These are phyloP conservation scores for Chironomus striatipennis DNA, from an alignment of 1,140 invertebrate genomes.

Conservation along the genomic window DNA sequence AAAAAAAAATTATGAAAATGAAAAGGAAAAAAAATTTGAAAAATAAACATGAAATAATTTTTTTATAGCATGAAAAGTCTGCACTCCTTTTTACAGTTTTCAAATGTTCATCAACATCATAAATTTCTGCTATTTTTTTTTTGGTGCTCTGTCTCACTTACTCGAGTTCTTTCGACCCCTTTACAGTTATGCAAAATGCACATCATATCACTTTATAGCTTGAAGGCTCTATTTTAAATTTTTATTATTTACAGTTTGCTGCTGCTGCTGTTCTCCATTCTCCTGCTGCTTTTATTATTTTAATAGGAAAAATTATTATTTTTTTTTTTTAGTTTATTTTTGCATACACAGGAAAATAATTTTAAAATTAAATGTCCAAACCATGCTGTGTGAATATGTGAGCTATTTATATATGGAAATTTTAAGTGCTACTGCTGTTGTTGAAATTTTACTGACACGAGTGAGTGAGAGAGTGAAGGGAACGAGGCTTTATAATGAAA, in stretches of 20 bases:
- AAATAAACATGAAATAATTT: not conserved
- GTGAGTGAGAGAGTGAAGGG: not conserved
- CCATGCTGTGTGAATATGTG: not conserved
- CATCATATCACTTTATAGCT: not conserved
- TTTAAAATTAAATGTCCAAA: slow-evolving; percentile 1
- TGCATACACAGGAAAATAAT: not conserved
- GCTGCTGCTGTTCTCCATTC: too few relatives aligned
- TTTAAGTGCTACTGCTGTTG: not conserved
- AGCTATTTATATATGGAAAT: not conserved
- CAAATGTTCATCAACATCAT: not conserved
- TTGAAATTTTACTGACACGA: not conserved
- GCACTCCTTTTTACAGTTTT: not conserved
- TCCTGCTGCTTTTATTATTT: too few relatives aligned
- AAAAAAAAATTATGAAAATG: too few relatives aligned
- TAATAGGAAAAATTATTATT: too few relatives aligned
- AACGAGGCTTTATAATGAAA: not conserved
- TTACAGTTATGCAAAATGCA: slow-evolving; percentile 7
- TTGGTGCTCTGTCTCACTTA: too few relatives aligned
- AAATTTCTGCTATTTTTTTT: not conserved
- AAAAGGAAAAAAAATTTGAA: slow-evolving; percentile 15
- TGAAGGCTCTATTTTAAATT: not conserved
- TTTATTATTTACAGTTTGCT: too few relatives aligned
- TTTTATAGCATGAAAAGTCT: not conserved
- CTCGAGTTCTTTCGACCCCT: not conserved
- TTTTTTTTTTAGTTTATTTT: too few relatives aligned